phyloP scores from a whole-genome alignment of 2,797 vertebrate species.

The Distichodus sexfasciatus region DNA sequence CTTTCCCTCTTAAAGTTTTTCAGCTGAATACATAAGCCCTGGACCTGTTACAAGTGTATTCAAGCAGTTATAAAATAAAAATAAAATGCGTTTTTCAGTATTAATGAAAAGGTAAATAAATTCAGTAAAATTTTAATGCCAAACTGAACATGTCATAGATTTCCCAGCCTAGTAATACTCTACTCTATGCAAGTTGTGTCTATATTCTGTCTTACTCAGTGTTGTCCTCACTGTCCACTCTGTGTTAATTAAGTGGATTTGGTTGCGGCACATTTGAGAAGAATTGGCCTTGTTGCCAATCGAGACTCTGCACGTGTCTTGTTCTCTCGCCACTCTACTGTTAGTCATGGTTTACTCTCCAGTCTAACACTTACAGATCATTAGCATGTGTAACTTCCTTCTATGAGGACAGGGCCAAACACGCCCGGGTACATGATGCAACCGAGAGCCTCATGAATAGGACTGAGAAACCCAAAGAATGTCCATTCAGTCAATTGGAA shows the following conservation, averaged over 20 bases:
- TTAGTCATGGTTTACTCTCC: conserved; percentile 58
- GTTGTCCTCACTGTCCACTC: conserved; percentile 46
- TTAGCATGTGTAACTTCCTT: conserved; percentile 58
- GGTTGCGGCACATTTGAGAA: conserved; percentile 51
- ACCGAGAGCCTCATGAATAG: conserved; percentile 44
- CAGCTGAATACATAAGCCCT: neutral
- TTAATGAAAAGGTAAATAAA: neutral
- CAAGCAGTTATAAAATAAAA: no score
- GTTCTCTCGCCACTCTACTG: conserved; percentile 48
- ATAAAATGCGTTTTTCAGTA: no score
- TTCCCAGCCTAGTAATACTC: conserved; percentile 17
- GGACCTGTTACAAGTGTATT: no score
- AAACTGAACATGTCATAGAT: neutral
- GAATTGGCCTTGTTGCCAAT: conserved; percentile 49
- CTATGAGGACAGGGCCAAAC: conserved; percentile 52
- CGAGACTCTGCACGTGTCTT: conserved; percentile 47
- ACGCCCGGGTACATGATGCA: conserved; percentile 48
- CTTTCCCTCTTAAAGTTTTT: conserved; percentile 13
- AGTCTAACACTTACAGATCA: conserved; percentile 58
- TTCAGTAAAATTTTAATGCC: no score
- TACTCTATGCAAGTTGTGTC: conserved; percentile 18
- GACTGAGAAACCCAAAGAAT: conserved; percentile 28
- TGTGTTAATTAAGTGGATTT: conserved; percentile 49
- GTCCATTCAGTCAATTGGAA: conserved; percentile 36
- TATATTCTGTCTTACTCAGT: conserved; percentile 37